Base-by-base conservation (phyloP, 2,888 invertebrate species). In the Drosophila histrio region DNA sequence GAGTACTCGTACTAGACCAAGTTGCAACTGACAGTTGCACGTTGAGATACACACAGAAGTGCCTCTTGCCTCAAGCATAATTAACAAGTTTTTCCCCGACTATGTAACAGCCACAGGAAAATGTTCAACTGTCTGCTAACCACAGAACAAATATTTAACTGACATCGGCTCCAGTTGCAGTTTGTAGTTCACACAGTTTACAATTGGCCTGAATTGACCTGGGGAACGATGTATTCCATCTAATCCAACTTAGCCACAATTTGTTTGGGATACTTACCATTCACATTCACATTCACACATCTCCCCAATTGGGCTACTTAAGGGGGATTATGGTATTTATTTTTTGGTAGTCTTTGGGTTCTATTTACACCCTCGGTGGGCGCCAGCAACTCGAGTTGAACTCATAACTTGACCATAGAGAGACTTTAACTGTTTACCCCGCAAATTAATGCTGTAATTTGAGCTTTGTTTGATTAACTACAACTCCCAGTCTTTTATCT, bases 1-100 rank as follows among this genome's bases (percentile, higher is more conserved):
- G 43, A 43, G 43, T 2, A 39, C 26, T 39, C n/a, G 32, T 39
- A 58, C 49, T 2, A 11, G n/a, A 17, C 32, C 65, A 57, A 66
- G 61, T 75, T 76, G 86, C 75, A 81, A 67, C 65, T 73, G 73
- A 76, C 73, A 79, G 79, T 84, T 83, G 77, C 61, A 74, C 64
- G 79, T 60, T 58, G 66, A 52, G 58, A 30, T 38, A 58, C 58
- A 65, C 69, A 52, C 43, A 36, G 44, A 26, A 60, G 52, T 59
- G 50, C 28, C 38, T 38, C 50, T 38, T 26, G 52, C 41, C 68
- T 77, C 54, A 53, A 73, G 71, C 72, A 73, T 84, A 83, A 83
- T 83, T 83, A 83, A 87, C 83, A 87, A 87, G 83, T 83, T 81
- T 77, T 77, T 66, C 60, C 60, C 52, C 15, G 52, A 28, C 56